Evolutionary conservation across 2,888 invertebrate genomes (phyloP).

Genomic region (Vesta saturnalis): DNA sequence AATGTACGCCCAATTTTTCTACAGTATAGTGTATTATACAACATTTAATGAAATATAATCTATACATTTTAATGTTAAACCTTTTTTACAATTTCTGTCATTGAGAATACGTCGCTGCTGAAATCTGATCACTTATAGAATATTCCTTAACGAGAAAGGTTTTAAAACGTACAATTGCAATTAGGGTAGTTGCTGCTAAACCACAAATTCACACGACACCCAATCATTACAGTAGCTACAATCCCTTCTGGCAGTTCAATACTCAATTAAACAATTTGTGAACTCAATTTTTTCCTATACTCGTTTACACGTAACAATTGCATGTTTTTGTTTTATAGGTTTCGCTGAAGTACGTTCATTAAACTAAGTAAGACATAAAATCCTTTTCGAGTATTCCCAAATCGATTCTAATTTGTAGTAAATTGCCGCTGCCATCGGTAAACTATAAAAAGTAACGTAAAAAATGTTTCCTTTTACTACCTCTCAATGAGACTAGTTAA

Average conservation of each 20-base stretch:
- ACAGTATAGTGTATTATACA: too few species aligned
- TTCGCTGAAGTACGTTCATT: background rate
- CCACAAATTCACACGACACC: background rate
- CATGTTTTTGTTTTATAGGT: too few species aligned
- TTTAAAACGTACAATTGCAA: background rate
- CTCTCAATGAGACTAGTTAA: constrained; percentile 20
- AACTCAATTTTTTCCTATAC: background rate
- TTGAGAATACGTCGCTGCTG: too few species aligned
- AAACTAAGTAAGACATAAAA: constrained; percentile 4
- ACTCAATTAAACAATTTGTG: background rate
- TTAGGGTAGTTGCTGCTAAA: background rate
- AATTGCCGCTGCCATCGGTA: constrained; percentile 15
- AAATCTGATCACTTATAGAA: too few species aligned
- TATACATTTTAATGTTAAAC: too few species aligned
- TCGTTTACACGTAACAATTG: background rate
- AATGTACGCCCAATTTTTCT: too few species aligned
- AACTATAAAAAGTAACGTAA: constrained; percentile 18
- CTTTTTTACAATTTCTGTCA: too few species aligned
- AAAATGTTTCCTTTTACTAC: constrained; percentile 7
- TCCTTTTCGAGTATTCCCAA: constrained; percentile 8
- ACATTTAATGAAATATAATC: too few species aligned
- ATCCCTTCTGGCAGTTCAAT: background rate
- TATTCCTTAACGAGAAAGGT: background rate
- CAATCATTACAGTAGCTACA: background rate
- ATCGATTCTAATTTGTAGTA: constrained; percentile 33